Evolutionary conservation across 2,113 vertebrate genomes (phyloP).

Genomic region (Lepus europaeus): DNA sequence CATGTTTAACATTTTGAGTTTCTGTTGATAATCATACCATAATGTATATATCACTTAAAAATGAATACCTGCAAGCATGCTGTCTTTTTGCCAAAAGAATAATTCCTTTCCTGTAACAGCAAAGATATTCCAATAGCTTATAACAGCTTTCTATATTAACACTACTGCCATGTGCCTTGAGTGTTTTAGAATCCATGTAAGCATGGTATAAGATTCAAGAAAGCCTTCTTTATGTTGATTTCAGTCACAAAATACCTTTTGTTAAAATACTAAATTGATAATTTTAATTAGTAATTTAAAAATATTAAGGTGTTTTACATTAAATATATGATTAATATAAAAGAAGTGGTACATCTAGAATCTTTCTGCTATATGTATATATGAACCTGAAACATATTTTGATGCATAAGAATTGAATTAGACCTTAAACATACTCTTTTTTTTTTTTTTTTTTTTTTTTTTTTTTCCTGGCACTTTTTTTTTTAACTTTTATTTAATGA

Average conservation of each 20-base stretch:
- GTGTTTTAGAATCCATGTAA: conserved; percentile 11
- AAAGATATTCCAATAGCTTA: not conserved
- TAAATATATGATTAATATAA: not conserved
- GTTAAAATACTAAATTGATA: no score
- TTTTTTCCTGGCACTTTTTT: no score
- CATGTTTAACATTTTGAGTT: conserved; percentile 49
- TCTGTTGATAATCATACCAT: conserved; percentile 2
- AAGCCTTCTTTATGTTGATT: conserved; percentile 20
- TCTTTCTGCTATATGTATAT: conserved; percentile 29
- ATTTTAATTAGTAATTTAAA: no score
- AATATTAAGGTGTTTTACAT: no score
- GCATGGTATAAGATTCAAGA: not conserved
- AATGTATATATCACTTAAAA: conserved; percentile 17
- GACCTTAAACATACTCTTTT: not conserved
- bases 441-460: not conserved
- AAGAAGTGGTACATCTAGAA: not conserved
- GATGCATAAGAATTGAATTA: not conserved
- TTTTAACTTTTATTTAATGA: no score
- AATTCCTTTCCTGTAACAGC: conserved; percentile 44
- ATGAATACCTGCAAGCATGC: conserved; percentile 13
- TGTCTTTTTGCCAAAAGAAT: conserved; percentile 49
- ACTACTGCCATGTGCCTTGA: not conserved
- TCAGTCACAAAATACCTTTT: conserved; percentile 20
- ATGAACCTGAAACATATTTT: conserved; percentile 30
- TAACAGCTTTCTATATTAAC: conserved; percentile 32